Evolutionary conservation across 64 coral and sea anemone species (phyloP).

Genomic region (Catalaphyllia jardinei): DNA sequence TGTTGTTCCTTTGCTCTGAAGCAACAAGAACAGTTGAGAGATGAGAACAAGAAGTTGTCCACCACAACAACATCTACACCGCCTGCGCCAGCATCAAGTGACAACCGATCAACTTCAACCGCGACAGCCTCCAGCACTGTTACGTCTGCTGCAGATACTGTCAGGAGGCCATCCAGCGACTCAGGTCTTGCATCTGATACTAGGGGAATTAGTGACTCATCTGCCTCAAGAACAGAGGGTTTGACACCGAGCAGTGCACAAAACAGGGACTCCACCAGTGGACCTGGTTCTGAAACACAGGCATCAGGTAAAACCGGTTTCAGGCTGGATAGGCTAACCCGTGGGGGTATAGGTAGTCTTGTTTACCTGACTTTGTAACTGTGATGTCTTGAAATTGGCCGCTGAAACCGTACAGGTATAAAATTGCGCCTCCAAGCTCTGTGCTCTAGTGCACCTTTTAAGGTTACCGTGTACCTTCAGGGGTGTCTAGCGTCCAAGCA

Average conservation of each 20-base stretch:
- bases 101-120: background rate
- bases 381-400: no score
- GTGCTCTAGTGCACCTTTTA: no score
- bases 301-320: background rate
- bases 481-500: no score
- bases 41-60: conserved; percentile 19
- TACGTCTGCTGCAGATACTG: background rate
- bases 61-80: background rate
- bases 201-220: background rate
- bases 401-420: no score
- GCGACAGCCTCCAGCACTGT: background rate
- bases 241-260: background rate
- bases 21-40: conserved; percentile 48
- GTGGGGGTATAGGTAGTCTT: background rate
- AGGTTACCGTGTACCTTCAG: no score
- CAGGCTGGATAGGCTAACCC: background rate
- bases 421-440: no score
- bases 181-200: background rate
- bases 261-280: background rate
- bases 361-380: background rate
- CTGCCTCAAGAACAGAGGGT: background rate
- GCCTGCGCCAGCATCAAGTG: no score
- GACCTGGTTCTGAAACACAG: background rate
- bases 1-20: background rate
- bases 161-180: background rate